Evolutionary conservation across 2,888 invertebrate species (phyloP).

Genomic region (Phrixothrix hirtus): DNA sequence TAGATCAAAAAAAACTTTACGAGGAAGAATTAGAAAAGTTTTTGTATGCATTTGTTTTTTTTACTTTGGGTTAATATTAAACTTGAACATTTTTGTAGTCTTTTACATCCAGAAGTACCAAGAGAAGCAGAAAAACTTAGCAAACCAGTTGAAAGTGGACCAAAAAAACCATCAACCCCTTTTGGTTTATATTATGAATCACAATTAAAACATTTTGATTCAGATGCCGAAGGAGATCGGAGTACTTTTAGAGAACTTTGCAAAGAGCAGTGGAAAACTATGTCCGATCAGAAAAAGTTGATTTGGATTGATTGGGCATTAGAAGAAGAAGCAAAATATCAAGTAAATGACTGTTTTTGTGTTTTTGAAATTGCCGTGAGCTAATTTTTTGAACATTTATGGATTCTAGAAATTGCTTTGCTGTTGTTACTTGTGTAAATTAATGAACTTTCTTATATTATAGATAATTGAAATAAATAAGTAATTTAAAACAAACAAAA

Average conservation of each 20-base stretch:
- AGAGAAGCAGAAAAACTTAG: constrained; percentile 25
- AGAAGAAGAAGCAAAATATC: constrained; percentile 53
- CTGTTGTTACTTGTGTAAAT: too few species aligned
- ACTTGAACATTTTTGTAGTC: too few species aligned
- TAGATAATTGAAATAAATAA: too few species aligned
- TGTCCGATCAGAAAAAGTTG: constrained; percentile 58
- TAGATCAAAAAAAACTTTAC: constrained; percentile 55
- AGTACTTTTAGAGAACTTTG: constrained; percentile 51
- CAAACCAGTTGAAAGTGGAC: constrained; percentile 41
- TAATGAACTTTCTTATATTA: too few species aligned
- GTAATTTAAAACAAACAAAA: too few species aligned
- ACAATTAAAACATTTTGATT: constrained; percentile 46
- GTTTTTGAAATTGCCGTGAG: too few species aligned
- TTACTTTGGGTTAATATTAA: too few species aligned
- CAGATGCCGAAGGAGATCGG: constrained; percentile 43
- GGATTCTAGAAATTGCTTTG: too few species aligned
- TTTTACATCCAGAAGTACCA: constrained; percentile 55
- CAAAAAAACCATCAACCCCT: constrained; percentile 56
- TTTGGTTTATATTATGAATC: constrained; percentile 52
- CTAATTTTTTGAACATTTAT: too few species aligned
- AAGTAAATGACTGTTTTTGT: constrained; percentile 41
- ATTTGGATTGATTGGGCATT: constrained; percentile 59
- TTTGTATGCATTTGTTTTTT: constrained; percentile 49
- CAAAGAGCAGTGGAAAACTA: constrained; percentile 56
- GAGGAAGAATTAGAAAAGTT: constrained; percentile 57